Percentiles rank a stretch among this genome's conserved stretches.
These are phyloP conservation scores for Pipistrellus pygmaeus DNA, from an alignment of 2,797 vertebrate genomes.

Conservation along the genomic window DNA sequence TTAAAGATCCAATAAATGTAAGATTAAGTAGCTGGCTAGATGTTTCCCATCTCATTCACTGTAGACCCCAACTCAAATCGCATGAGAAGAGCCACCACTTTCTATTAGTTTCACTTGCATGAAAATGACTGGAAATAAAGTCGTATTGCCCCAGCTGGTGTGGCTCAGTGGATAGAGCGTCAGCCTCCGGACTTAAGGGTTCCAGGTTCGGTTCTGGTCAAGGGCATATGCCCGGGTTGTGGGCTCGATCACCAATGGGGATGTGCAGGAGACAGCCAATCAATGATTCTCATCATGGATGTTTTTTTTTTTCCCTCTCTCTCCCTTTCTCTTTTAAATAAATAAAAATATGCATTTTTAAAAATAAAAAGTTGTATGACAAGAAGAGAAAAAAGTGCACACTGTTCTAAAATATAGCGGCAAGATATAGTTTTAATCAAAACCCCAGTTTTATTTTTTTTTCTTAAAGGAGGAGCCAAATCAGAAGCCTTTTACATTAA, in stretches of 20 bases:
- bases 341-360: too few species aligned
- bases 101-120: neutral
- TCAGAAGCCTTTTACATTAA: conserved; percentile 62
- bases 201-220: too few species aligned
- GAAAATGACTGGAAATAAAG: conserved; percentile 50
- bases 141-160: neutral
- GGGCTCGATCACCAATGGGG: too few species aligned
- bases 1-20: neutral
- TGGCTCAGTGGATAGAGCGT: too few species aligned
- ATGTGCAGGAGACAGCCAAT: too few species aligned
- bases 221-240: too few species aligned
- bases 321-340: too few species aligned
- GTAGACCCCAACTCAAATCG: neutral
- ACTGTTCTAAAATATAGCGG: conserved; percentile 55
- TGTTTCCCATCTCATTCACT: neutral
- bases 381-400: conserved; percentile 52
- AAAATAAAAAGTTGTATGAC: neutral
- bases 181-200: too few species aligned
- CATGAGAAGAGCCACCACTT: neutral
- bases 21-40: neutral
- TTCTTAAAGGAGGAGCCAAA: conserved; percentile 61
- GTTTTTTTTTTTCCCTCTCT: too few species aligned
- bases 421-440: conserved; percentile 77
- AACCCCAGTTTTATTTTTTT: conserved; percentile 70
- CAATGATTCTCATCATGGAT: too few species aligned